Conservation (phyloP, 2,113 vertebrate genomes). For the Falco punctatus region DNA sequence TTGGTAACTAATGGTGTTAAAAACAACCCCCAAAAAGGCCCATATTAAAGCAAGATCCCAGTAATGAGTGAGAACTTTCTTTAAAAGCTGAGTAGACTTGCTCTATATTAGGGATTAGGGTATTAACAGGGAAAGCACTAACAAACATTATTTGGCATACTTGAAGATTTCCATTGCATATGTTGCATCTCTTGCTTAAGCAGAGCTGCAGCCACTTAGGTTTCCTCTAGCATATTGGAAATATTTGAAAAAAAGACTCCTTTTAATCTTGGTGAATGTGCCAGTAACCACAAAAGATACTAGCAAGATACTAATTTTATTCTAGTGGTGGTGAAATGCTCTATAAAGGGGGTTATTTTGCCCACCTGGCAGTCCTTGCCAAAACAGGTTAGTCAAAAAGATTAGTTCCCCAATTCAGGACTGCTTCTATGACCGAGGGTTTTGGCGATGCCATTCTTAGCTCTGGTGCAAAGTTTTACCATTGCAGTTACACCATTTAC, state of each 20-base stretch:
- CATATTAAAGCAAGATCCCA: neutral
- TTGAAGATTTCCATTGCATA: neutral
- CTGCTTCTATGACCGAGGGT: neutral
- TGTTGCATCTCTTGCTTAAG: neutral
- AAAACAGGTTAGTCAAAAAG: neutral
- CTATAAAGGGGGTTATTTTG: neutral
- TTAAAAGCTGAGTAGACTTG: neutral
- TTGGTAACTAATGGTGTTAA: neutral
- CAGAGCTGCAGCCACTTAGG: neutral
- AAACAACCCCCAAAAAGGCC: neutral
- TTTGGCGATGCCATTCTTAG: neutral
- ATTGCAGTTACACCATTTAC: neutral
- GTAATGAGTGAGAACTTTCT: neutral
- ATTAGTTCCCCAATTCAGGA: neutral
- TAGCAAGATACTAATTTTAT: neutral
- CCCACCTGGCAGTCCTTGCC: neutral
- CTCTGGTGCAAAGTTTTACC: neutral
- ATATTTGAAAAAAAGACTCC: neutral
- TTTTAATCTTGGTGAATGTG: neutral
- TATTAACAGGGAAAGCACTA: neutral
- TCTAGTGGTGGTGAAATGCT: neutral
- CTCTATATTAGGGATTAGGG: neutral
- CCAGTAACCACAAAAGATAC: neutral
- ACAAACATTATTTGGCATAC: neutral
- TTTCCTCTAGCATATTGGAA: neutral